Percentiles rank a stretch among this genome's conserved stretches.
Conservation (phyloP, 2,113 vertebrate species). For the Bagarius yarrelli region DNA sequence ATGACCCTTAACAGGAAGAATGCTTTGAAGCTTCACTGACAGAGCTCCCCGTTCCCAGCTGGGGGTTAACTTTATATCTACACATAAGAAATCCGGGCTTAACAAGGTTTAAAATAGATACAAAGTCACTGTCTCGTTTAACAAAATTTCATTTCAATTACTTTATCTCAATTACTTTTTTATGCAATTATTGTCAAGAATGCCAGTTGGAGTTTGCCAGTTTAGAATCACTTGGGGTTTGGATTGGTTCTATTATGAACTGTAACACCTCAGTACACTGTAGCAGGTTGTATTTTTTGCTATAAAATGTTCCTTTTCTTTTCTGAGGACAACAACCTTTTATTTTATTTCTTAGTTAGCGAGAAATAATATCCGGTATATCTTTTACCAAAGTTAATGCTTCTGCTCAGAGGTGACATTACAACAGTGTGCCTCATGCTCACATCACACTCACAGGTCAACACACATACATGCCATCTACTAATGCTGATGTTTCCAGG, state of each 20-base stretch:
- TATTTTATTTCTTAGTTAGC: not conserved
- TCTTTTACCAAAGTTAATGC: conserved; percentile 12
- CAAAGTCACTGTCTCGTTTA: not conserved
- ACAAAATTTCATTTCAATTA: not conserved
- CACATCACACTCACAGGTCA: conserved; percentile 29
- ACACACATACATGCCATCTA: conserved; percentile 1
- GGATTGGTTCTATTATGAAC: not conserved
- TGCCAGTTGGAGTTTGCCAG: too few relatives aligned
- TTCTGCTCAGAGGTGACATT: conserved; percentile 10
- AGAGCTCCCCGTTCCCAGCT: not conserved
- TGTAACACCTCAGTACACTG: not conserved
- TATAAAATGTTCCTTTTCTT: not conserved
- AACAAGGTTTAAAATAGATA: conserved; percentile 18
- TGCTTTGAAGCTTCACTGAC: conserved; percentile 44
- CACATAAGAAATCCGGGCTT: not conserved
- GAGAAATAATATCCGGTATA: not conserved
- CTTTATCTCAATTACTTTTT: conserved; percentile 9
- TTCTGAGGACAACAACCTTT: not conserved
- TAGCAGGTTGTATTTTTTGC: not conserved
- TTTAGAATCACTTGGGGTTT: too few relatives aligned
- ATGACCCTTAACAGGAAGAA: conserved; percentile 28
- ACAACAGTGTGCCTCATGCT: conserved; percentile 28
- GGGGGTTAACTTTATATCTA: not conserved
- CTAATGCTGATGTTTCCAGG: conserved; percentile 29
- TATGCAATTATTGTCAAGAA: not conserved